These are phyloP conservation scores for Ptychochromis oligacanthus DNA, from an alignment of 2,113 vertebrate species.

Conservation along the genomic window DNA sequence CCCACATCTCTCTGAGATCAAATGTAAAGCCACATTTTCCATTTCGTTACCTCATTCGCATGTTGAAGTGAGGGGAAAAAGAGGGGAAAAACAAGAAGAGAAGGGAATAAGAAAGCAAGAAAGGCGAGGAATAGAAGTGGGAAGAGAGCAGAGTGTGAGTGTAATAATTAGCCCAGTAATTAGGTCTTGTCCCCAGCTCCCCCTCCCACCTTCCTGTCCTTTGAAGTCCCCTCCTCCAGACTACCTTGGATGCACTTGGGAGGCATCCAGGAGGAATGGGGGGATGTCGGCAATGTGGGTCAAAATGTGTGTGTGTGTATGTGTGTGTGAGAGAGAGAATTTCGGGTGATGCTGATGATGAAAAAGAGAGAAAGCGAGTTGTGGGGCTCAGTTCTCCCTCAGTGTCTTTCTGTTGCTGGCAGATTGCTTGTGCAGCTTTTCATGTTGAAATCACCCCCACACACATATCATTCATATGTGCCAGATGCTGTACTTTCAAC, in stretches of 20 bases:
- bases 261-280: slow-evolving; percentile 41
- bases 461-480: slow-evolving; percentile 31
- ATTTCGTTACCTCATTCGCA: slow-evolving; percentile 21
- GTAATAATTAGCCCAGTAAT: slow-evolving; percentile 58
- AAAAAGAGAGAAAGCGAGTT: neutral
- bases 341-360: slow-evolving; percentile 35
- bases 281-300: slow-evolving; percentile 61
- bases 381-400: neutral
- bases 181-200: slow-evolving; percentile 34
- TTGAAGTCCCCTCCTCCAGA: slow-evolving; percentile 61
- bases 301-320: slow-evolving; percentile 35
- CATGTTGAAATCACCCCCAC: slow-evolving; percentile 6
- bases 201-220: slow-evolving; percentile 46
- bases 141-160: neutral
- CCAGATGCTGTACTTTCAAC: slow-evolving; percentile 40
- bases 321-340: neutral
- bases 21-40: slow-evolving; percentile 35
- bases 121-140: neutral
- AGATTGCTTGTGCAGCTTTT: slow-evolving; percentile 34
- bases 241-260: slow-evolving; percentile 55
- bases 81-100: neutral
- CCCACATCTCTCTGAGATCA: slow-evolving; percentile 9
- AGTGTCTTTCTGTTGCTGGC: neutral
- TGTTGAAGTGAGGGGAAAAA: neutral
- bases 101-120: neutral